phyloP scores from a whole-genome alignment of 2,888 invertebrate species.

The Eupithecia abbreviata region DNA sequence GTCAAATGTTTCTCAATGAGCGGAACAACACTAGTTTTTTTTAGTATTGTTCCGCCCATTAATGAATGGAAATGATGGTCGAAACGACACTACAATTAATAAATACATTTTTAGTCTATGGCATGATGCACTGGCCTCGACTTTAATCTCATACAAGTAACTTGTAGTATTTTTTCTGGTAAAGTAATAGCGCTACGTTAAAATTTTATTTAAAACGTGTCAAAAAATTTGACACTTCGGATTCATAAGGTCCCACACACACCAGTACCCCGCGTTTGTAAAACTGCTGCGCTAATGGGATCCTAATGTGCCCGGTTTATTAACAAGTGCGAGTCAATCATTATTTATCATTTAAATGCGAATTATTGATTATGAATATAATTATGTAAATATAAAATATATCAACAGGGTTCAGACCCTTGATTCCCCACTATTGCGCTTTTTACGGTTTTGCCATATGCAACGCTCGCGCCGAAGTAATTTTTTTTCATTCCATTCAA shows the following conservation, averaged over 20 bases:
- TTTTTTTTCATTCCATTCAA: no score
- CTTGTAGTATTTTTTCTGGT: constrained; percentile 30
- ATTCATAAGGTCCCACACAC: constrained; percentile 46
- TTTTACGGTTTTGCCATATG: no score
- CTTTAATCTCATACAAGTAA: not conserved
- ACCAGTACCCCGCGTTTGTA: constrained; percentile 29
- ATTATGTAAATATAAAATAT: not conserved
- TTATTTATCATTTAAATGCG: not conserved
- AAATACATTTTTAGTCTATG: not conserved
- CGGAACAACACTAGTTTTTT: no score
- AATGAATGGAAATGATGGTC: no score
- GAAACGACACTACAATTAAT: not conserved
- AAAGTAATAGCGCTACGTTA: constrained; percentile 40
- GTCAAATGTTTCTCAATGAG: no score
- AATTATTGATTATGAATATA: no score
- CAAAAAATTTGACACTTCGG: constrained; percentile 72
- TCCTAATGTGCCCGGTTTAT: constrained; percentile 2
- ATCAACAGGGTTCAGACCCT: not conserved
- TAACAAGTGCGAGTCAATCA: not conserved
- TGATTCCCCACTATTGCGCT: not conserved
- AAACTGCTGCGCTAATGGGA: constrained; percentile 12
- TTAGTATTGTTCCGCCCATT: no score
- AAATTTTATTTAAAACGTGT: constrained; percentile 54
- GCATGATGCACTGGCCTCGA: not conserved
- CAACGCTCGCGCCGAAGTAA: no score